Evolutionary conservation across 2,888 invertebrate species (phyloP).

Genomic region (Plutella xylostella): DNA sequence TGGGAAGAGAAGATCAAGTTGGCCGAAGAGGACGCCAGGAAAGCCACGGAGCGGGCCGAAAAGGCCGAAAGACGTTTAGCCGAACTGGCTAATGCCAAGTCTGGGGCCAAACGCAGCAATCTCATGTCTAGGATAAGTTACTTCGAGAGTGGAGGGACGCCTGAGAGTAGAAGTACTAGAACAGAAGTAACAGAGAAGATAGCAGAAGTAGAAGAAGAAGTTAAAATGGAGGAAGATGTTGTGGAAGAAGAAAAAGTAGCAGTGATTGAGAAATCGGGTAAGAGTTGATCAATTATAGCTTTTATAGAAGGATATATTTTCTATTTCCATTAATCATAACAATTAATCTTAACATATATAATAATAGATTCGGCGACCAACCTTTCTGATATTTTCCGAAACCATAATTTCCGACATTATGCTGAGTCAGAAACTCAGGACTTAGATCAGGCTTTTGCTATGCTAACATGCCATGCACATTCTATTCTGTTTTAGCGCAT

Average conservation of each 20-base stretch:
- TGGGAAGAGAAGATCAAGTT: conserved; percentile 77
- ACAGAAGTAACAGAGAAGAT: conserved; percentile 16
- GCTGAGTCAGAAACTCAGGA: no score
- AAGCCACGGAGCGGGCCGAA: conserved; percentile 72
- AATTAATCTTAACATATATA: no score
- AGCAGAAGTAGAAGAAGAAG: conserved; percentile 9
- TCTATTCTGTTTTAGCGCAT: no score
- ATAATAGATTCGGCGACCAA: no score
- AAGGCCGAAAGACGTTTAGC: conserved; percentile 24
- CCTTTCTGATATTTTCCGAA: no score
- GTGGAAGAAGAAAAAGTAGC: neutral
- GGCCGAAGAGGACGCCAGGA: conserved; percentile 76
- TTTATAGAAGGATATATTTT: no score
- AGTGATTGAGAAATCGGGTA: neutral
- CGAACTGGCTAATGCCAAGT: conserved; percentile 13
- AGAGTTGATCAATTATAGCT: no score
- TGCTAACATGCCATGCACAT: no score
- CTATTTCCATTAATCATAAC: no score
- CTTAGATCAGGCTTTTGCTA: no score
- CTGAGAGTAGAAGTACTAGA: conserved; percentile 22
- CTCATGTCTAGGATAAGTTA: conserved; percentile 53
- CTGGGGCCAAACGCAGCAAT: conserved; percentile 25
- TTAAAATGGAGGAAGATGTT: conserved; percentile 18
- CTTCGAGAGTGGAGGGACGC: conserved; percentile 42
- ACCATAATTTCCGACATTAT: no score